phyloP scores from a whole-genome alignment of 1,140 invertebrate species.

The Diploscapter pachys region DNA sequence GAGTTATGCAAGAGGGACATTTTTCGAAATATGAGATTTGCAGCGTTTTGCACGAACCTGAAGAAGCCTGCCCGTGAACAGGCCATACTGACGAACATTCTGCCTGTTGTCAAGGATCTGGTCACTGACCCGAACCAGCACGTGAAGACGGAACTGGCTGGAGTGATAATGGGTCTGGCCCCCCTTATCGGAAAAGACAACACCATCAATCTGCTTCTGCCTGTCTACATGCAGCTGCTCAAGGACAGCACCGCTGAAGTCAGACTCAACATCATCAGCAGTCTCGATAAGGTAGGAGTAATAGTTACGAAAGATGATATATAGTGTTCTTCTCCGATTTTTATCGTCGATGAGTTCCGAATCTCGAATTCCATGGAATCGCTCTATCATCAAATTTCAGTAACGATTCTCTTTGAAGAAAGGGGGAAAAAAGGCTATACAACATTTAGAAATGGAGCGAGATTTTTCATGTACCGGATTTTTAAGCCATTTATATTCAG shows the following conservation, averaged over 20 bases:
- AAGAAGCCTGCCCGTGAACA: constrained; percentile 78
- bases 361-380: too few relatives aligned
- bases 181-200: constrained; percentile 92
- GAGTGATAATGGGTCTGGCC: constrained; percentile 97
- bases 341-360: background rate
- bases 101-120: constrained; percentile 95
- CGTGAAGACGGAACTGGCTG: constrained; percentile 96
- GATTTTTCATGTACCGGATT: too few relatives aligned
- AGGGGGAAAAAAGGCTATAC: too few relatives aligned
- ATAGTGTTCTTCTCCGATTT: background rate
- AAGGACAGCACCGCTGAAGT: constrained; percentile 99
- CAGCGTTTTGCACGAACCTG: constrained; percentile 90
- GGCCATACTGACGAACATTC: constrained; percentile 93
- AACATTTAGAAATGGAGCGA: too few relatives aligned
- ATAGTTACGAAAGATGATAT: background rate
- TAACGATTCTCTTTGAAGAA: background rate
- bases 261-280: constrained; percentile 97
- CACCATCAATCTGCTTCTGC: constrained; percentile 94
- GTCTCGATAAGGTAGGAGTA: constrained; percentile 65
- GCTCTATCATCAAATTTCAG: too few relatives aligned
- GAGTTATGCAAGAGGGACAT: too few relatives aligned
- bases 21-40: constrained; percentile 58
- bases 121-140: constrained; percentile 95
- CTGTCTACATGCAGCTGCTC: constrained; percentile 89
- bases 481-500: too few relatives aligned